Conservation (phyloP, 2,113 vertebrate species). For the Rhinolophus sinicus region DNA sequence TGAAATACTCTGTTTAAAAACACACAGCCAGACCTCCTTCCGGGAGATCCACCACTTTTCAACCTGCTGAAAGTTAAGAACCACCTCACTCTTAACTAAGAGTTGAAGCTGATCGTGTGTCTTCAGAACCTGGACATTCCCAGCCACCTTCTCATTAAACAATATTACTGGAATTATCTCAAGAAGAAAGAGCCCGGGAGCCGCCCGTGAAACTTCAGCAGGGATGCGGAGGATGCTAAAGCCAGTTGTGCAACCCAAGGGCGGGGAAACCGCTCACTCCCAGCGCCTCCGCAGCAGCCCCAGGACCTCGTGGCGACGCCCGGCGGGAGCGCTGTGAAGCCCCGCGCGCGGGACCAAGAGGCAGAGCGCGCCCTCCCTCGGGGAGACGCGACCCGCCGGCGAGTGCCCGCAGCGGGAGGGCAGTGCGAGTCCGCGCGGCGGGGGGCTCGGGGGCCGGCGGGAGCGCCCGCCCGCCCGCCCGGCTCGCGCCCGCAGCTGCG, state of each 20-base stretch:
- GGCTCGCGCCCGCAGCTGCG: too few relatives aligned
- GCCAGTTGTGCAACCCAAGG: not conserved
- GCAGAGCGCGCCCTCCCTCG: slow-evolving; percentile 39
- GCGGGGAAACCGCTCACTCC: not conserved
- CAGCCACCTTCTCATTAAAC: not conserved
- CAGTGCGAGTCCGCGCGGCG: accelerated
- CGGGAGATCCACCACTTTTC: not conserved
- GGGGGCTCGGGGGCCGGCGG: not conserved
- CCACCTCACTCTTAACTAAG: not conserved
- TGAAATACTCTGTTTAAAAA: not conserved
- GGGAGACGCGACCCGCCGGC: not conserved
- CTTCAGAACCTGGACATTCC: not conserved
- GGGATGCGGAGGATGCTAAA: not conserved
- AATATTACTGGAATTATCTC: not conserved
- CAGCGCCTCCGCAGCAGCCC: not conserved
- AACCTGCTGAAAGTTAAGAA: not conserved
- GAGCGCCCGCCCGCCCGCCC: not conserved
- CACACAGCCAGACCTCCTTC: not conserved
- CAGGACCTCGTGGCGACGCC: not conserved
- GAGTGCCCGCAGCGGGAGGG: not conserved
- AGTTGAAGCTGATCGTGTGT: not conserved
- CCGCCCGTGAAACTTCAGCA: slow-evolving; percentile 46
- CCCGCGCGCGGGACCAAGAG: not conserved
- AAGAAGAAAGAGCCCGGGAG: not conserved
- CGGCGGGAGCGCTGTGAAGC: not conserved